A percentile compares a stretch with the other conserved stretches of the same genome.
Evolutionary conservation across 2,888 invertebrate genomes (phyloP).

Genomic region (Drosophila anceps): DNA sequence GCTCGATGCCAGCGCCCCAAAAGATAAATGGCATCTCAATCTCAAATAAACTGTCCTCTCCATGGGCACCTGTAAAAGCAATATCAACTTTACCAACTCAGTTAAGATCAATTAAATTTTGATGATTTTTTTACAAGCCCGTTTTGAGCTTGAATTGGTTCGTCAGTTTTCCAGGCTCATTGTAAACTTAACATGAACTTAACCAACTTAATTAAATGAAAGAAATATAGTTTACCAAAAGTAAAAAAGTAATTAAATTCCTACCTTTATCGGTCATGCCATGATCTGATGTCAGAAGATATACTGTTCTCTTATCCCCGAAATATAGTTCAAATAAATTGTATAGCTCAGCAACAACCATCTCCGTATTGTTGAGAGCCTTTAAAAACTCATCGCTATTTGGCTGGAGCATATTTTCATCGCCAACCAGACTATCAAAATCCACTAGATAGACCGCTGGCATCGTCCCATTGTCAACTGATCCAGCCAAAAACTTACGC

Average conservation of each 20-base stretch:
- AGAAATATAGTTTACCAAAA: not conserved
- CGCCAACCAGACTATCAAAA: slow-evolving; percentile 94
- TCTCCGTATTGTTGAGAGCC: slow-evolving; percentile 92
- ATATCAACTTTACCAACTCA: not conserved
- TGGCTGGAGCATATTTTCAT: slow-evolving; percentile 95
- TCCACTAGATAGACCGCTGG: slow-evolving; percentile 94
- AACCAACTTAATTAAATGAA: too few relatives aligned
- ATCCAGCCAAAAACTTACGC: slow-evolving; percentile 87
- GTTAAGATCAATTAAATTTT: too few relatives aligned
- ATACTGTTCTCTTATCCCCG: slow-evolving; percentile 92
- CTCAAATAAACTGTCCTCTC: slow-evolving; percentile 94
- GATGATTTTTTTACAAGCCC: too few relatives aligned
- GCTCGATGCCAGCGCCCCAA: slow-evolving; percentile 95
- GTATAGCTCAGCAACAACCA: slow-evolving; percentile 89
- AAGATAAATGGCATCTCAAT: slow-evolving; percentile 96
- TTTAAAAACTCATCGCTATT: slow-evolving; percentile 91
- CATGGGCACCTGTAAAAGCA: slow-evolving; percentile 91
- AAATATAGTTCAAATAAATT: slow-evolving; percentile 90
- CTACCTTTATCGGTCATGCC: slow-evolving; percentile 99
- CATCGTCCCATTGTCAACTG: slow-evolving; percentile 75
- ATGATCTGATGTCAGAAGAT: slow-evolving; percentile 97
- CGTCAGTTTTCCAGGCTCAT: not conserved
- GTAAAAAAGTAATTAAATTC: not conserved
- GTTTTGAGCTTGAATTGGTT: too few relatives aligned
- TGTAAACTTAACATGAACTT: not conserved